Conservation (phyloP, 2,113 vertebrate species). For the Atrichornis clamosus region DNA sequence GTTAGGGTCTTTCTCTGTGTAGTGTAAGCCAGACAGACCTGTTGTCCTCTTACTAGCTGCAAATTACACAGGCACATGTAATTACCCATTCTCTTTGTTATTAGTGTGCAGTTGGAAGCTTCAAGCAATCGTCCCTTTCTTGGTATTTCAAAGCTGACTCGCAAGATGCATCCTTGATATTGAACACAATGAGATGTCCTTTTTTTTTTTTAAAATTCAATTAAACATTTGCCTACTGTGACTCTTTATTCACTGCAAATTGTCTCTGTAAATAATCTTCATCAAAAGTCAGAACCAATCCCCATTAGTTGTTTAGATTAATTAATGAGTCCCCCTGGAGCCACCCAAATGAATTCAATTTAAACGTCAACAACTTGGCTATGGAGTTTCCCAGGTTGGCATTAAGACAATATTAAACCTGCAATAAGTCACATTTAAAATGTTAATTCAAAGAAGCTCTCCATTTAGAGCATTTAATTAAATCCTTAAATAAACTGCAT, state of each 20-base stretch:
- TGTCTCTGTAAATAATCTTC: conserved; percentile 85
- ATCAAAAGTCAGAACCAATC: conserved; percentile 84
- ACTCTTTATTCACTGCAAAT: conserved; percentile 81
- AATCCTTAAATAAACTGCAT: conserved; percentile 87
- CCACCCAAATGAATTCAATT: conserved; percentile 82
- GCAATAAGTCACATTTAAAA: conserved; percentile 87
- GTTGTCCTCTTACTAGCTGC: conserved; percentile 61
- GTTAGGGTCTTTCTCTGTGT: background rate
- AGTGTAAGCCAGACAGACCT: conserved; percentile 51
- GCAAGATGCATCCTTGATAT: conserved; percentile 68
- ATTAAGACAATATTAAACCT: conserved; percentile 82
- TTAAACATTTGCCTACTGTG: conserved; percentile 84
- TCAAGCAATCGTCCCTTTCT: conserved; percentile 61
- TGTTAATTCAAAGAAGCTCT: conserved; percentile 83
- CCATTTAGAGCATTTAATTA: conserved; percentile 87
- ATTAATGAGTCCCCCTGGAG: conserved; percentile 83
- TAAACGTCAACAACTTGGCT: conserved; percentile 80
- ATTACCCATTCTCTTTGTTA: conserved; percentile 73
- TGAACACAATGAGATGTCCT: conserved; percentile 75
- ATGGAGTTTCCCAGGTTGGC: conserved; percentile 80
- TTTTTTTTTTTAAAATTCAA: conserved; percentile 74
- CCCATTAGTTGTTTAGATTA: conserved; percentile 85
- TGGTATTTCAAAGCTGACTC: conserved; percentile 71
- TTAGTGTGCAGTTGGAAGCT: conserved; percentile 57
- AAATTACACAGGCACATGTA: conserved; percentile 67